Base-by-base conservation (phyloP, 2,113 vertebrate species). In the Lota lota region DNA sequence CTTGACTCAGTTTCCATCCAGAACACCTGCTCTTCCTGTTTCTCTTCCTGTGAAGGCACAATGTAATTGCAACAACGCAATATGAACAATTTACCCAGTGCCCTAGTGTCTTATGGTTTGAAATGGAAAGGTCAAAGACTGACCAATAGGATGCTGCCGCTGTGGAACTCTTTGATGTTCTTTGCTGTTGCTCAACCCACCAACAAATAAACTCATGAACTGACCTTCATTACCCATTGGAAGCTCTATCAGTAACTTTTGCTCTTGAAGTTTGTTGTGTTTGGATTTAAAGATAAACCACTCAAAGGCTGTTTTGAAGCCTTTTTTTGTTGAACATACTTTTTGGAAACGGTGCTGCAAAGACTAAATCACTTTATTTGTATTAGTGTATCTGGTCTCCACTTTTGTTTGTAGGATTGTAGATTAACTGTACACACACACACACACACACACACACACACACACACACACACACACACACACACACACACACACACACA, bases 331-430 rank as follows among this genome's bases (percentile, higher is more conserved):
- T 80, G 75, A 79, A 73, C 36, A 62, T 75, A 80, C 73, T 79
- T 78, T 75, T 87, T 17, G 75, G 73, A 80, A 78, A 80, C 69
- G 58, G 69, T 72, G 78, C 80, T 79, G 67, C 57, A 68, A 79
- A 77, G 67, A 89, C 84, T 88, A 89, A 88, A 89, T 82, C 77
- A 73, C 67, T 75, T 80, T 79, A 60, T 84, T 82, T 78, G 66
- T 82, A 80, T 75, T 65, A 60, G 54, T 83, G 60, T 67, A 79
- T 53, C 28, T 54, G 22, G 1, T 63, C 74, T 77, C n/a, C 12
- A 51, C 83, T 64, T 80, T 75, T 83, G 69, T 82, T 83, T 78
- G 65, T 69, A 16, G 36, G 19, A 12, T 47, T 47, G 2, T 10
- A 47, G 40, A 47, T 11, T 10, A 47, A 47, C 40, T 12, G 40